Base-by-base conservation (phyloP, 2,113 vertebrate species). In the Ameiurus melas region DNA sequence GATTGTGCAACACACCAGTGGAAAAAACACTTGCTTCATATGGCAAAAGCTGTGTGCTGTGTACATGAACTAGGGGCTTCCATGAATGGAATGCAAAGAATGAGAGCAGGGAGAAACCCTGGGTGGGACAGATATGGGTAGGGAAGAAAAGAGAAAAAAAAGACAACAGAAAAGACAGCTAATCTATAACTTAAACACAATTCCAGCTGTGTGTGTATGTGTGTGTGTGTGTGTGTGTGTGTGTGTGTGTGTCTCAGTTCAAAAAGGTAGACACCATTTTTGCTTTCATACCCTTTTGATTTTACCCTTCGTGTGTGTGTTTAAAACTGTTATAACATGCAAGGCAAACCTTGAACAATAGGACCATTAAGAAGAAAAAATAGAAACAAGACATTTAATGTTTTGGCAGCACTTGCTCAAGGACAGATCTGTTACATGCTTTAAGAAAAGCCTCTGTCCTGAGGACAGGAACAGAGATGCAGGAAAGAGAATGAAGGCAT, bases 11-110 rank as follows among this genome's bases (percentile, higher is more conserved):
- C 91, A 75, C 85, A 66, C 89, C 86, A 83, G 92, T 93, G 93
- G 94, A 94, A 94, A 91, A 81, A 86, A 84, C 51, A 85, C 90
- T 90, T 87, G 88, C 86, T 93, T 89, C 89, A 91, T 90, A 87
- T 93, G 91, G 88, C 88, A 36, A 22, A 39, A 89, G 88, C 64
- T 90, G 91, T 93, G 89, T 93, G 53, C 90, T 64, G 53, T 14
- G n/a, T 64, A 78, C 53, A 73, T 71, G 90, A 90, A 83, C 85
- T 53, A 83, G 62, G 55, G 88, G 88, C 78, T 92, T 87, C 79
- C 66, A 90, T 84, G 86, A 84, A 83, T 91, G 92, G 90, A 93
- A 93, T 91, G 87, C 33, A 90, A 90, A 2, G 43, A 86, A 90
- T 82, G 85, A 91, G 89, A 86, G 87, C 39, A 84, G 75, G 47